These are phyloP conservation scores for Phyllostomus hastatus DNA, from an alignment of 2,113 vertebrate genomes.

Conservation along the genomic window DNA sequence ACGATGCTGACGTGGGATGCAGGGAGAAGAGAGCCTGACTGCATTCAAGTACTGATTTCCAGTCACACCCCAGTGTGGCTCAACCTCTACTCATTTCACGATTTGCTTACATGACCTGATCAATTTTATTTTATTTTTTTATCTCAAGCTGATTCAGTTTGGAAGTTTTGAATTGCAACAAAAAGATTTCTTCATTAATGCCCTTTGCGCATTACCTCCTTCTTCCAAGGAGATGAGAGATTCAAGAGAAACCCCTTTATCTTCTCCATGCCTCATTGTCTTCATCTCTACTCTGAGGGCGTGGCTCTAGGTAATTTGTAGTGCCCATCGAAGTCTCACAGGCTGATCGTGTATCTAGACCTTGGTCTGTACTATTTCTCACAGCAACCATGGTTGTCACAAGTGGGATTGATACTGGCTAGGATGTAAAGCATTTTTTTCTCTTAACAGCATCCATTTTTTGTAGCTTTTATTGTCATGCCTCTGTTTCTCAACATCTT, in stretches of 20 bases:
- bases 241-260: not conserved
- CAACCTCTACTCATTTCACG: not conserved
- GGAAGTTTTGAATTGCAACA: not conserved
- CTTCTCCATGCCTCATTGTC: not conserved
- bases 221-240: not conserved
- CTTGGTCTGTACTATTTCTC: not conserved
- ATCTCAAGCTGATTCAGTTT: not conserved
- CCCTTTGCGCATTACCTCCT: not conserved
- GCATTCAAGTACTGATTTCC: too few species aligned
- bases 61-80: not conserved
- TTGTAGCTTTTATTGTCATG: not conserved
- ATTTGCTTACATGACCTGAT: not conserved
- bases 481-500: not conserved
- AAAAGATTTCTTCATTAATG: not conserved
- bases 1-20: not conserved
- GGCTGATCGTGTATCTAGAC: not conserved
- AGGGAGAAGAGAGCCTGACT: not conserved
- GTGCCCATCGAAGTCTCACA: not conserved
- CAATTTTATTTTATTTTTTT: not conserved
- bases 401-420: not conserved
- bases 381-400: not conserved
- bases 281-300: not conserved
- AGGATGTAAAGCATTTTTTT: not conserved
- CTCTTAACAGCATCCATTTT: not conserved
- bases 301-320: not conserved